Percentiles rank a stretch among this genome's conserved stretches.
Evolutionary conservation across 92 coral and sea anemone genomes (phyloP).

Genomic region (Phenganax marumi): DNA sequence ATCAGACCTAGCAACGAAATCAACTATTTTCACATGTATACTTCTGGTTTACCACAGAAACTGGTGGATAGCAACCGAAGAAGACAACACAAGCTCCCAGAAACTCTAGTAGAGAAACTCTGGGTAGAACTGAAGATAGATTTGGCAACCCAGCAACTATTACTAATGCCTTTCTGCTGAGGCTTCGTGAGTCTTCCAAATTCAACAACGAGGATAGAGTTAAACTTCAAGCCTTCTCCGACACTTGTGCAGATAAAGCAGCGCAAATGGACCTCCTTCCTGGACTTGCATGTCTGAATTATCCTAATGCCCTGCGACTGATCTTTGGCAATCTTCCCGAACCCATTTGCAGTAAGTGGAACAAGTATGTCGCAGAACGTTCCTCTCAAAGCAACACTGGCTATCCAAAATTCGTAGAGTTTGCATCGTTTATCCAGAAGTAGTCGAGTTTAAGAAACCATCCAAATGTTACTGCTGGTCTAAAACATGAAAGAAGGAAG

Average conservation of each 20-base stretch:
- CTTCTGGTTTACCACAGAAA: conserved; percentile 47
- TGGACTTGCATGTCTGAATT: conserved; percentile 60
- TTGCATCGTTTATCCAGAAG: conserved; percentile 42
- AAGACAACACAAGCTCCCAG: conserved; percentile 50
- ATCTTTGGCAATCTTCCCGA: conserved; percentile 52
- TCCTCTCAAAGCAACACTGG: conserved; percentile 30
- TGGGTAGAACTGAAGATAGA: conserved; percentile 61
- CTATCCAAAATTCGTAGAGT: conserved; percentile 46
- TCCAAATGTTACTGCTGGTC: conserved; percentile 52
- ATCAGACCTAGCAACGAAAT: conserved; percentile 55
- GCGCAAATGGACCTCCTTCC: conserved; percentile 55
- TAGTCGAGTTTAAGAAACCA: conserved; percentile 57
- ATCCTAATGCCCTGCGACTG: conserved; percentile 55
- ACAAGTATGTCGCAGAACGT: conserved; percentile 45
- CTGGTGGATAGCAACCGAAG: conserved; percentile 53
- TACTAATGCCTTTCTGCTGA: conserved; percentile 48
- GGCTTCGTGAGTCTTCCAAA: conserved; percentile 38
- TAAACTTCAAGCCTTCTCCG: conserved; percentile 54
- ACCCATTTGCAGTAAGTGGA: conserved; percentile 52
- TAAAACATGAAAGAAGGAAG: conserved; percentile 15
- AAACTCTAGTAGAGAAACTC: conserved; percentile 42
- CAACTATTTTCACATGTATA: conserved; percentile 54
- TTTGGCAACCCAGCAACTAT: conserved; percentile 58
- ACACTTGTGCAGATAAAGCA: conserved; percentile 58
- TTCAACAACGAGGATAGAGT: conserved; percentile 41